Base-by-base conservation (phyloP, 2,113 vertebrate genomes). In the Ardeotis arabs region DNA sequence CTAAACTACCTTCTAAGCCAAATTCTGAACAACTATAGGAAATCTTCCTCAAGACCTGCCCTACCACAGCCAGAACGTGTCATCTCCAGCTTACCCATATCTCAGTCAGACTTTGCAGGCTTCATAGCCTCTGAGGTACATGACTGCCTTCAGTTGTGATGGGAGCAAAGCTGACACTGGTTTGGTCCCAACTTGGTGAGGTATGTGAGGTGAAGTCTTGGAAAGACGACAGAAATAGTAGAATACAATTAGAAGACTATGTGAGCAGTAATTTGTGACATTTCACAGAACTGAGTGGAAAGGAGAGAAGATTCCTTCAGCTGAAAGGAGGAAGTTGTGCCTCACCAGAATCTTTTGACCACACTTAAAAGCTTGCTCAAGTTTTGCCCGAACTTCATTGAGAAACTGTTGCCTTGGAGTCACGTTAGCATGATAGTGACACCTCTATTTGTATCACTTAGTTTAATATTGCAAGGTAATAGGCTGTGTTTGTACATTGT, bases 241-340 rank as follows among this genome's bases (percentile, higher is more conserved):
- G 37, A 59, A 37, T 72, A 21, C 7, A 28, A 25, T 5, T 28
- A 59, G n/a, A 82, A 79, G 6, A 6, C 25, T 7, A 29, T 3
- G 6, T 29, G 21, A 79, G 23, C 7, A n/a, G n/a, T 5, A 6
- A n/a, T 22, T 62, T 77, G 16, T 9, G 9, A 28, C 0, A 1
- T 70, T 89, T 70, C 55, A 78, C 50, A 70, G 56, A 75, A 75
- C 53, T 20, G 10, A 4, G 14, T 12, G 12, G 68, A 59, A 75
- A 93, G 73, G 25, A 72, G 44, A 47, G 39, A 52, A 77, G 64
- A 29, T 45, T 9, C 66, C 21, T 78, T 78, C 47, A 39, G 14
- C 24, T 45, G 31, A 58, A 77, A 58, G 21, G 13, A 74, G 19
- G 35, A 70, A 74, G 19, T 11, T 73, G 21, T 63, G 27, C 19